These are phyloP conservation scores for Uropsilus gracilis DNA, from an alignment of 2,113 vertebrate genomes.

Conservation along the genomic window DNA sequence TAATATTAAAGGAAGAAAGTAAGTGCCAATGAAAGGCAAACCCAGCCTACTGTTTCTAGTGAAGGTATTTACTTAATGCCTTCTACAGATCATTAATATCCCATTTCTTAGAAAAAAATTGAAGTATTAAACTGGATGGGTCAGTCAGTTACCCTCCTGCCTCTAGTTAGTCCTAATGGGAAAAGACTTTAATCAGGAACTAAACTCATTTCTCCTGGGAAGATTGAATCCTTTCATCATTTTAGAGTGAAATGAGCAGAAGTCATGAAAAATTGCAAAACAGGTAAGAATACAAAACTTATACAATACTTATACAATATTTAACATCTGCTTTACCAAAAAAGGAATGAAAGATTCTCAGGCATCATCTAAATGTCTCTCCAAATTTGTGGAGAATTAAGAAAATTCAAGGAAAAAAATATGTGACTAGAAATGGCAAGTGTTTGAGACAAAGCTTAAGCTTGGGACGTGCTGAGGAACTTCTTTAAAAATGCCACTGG, in stretches of 20 bases:
- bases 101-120: constrained; percentile 57
- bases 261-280: constrained; percentile 17
- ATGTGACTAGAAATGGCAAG: background rate
- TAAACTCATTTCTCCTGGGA: background rate
- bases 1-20: background rate
- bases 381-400: background rate
- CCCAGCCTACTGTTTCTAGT: background rate
- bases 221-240: background rate
- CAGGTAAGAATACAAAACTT: background rate
- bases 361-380: background rate
- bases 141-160: background rate
- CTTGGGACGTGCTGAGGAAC: background rate
- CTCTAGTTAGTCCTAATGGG: background rate
- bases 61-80: background rate
- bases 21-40: background rate
- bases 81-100: constrained; percentile 47
- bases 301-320: background rate
- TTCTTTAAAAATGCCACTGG: background rate
- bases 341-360: background rate
- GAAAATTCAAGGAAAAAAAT: background rate
- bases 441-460: background rate
- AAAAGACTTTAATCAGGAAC: background rate
- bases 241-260: constrained; percentile 20
- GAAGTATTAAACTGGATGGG: constrained; percentile 10
- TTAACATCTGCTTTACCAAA: background rate